phyloP scores from a whole-genome alignment of 1,140 invertebrate species.

The Drosophila eugracilis region DNA sequence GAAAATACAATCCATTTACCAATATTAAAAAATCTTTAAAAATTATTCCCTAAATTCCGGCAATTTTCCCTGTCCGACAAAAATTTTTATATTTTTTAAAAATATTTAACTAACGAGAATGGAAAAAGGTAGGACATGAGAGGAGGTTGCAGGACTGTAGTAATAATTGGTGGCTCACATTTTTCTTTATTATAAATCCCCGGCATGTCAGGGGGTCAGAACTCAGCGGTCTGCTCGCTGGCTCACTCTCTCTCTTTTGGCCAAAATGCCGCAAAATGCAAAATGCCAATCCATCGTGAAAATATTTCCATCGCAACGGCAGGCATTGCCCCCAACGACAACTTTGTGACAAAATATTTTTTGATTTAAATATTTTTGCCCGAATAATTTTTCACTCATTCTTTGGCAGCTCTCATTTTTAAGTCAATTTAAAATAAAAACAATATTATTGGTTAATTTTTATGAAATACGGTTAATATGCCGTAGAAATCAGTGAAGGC shows the following conservation, averaged over 20 bases:
- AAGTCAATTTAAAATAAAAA: too few species aligned
- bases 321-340: too few species aligned
- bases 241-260: neutral
- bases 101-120: slow-evolving; percentile 5
- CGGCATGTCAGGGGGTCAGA: slow-evolving; percentile 12
- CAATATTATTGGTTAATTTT: neutral
- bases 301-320: slow-evolving; percentile 35
- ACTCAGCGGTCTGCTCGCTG: neutral
- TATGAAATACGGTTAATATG: neutral
- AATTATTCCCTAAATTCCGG: neutral
- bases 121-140: too few species aligned
- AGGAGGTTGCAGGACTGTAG: too few species aligned
- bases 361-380: slow-evolving; percentile 46
- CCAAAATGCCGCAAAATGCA: slow-evolving; percentile 21
- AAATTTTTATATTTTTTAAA: too few species aligned
- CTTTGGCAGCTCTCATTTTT: neutral
- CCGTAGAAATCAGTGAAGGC: neutral
- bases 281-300: slow-evolving; percentile 47
- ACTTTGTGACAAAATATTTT: slow-evolving; percentile 53
- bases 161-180: slow-evolving; percentile 18
- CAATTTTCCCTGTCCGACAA: too few species aligned
- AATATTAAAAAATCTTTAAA: too few species aligned
- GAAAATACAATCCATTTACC: too few species aligned
- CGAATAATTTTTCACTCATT: slow-evolving; percentile 7
- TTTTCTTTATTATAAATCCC: slow-evolving; percentile 13